Evolutionary conservation across 2,888 invertebrate genomes (phyloP).

Genomic region (Eilema griseolum): DNA sequence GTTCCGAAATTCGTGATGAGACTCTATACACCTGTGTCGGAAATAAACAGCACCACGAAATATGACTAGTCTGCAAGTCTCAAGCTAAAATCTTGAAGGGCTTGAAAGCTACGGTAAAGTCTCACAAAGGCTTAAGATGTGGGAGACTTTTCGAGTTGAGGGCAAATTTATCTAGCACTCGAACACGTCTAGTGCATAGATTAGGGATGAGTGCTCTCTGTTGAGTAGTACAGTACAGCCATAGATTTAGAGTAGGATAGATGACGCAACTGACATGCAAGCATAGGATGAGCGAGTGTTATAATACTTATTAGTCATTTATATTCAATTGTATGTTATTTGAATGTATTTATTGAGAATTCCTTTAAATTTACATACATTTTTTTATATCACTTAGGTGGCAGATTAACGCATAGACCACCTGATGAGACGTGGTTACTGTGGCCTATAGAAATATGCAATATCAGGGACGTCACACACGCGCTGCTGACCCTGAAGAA

Average conservation of each 20-base stretch:
- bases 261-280: not conserved
- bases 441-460: too few species aligned
- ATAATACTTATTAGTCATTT: too few species aligned
- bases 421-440: too few species aligned
- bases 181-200: conserved; percentile 41
- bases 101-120: not conserved
- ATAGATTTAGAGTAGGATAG: not conserved
- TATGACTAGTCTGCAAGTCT: not conserved
- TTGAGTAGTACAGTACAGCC: not conserved
- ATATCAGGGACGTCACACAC: too few species aligned
- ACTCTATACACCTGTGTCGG: not conserved
- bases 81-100: conserved; percentile 5
- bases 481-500: too few species aligned
- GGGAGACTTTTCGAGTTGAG: conserved; percentile 38
- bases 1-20: too few species aligned
- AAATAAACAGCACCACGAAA: not conserved
- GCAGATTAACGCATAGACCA: too few species aligned
- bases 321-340: too few species aligned
- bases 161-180: conserved; percentile 49
- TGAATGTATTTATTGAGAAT: too few species aligned
- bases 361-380: too few species aligned
- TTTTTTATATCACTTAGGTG: too few species aligned
- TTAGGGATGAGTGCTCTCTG: conserved; percentile 11
- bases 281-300: too few species aligned
- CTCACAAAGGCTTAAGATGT: conserved; percentile 19